Evolutionary conservation across 2,797 vertebrate species (phyloP).

Genomic region (Semotilus atromaculatus): DNA sequence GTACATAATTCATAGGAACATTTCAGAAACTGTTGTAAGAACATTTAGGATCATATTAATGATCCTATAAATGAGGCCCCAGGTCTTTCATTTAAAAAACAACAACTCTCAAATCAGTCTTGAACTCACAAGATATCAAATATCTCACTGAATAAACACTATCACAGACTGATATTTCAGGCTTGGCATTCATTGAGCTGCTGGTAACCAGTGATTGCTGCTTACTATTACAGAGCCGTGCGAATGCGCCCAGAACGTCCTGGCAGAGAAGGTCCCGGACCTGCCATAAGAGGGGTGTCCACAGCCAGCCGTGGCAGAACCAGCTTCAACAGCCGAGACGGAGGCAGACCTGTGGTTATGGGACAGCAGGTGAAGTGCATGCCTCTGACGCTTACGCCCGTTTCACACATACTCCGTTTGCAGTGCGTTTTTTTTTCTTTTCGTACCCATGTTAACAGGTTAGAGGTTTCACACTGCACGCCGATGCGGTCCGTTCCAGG

Average conservation of each 20-base stretch:
- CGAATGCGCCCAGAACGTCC: constrained; percentile 87
- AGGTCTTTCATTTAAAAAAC: background rate
- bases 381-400: background rate
- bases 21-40: too few relatives aligned
- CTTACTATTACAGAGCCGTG: constrained; percentile 66
- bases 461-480: too few relatives aligned
- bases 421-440: too few relatives aligned
- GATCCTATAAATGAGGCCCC: background rate
- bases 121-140: background rate
- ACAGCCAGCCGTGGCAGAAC: constrained; percentile 83
- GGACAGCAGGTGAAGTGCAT: constrained; percentile 81
- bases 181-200: background rate
- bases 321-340: constrained; percentile 84
- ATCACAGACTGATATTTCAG: background rate
- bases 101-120: background rate
- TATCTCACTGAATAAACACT: background rate
- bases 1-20: too few relatives aligned
- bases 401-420: too few relatives aligned
- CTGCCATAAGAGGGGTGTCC: constrained; percentile 82
- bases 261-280: constrained; percentile 85
- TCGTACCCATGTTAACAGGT: too few relatives aligned
- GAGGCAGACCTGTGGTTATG: constrained; percentile 84
- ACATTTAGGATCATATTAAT: background rate
- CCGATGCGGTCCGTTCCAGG: too few relatives aligned
- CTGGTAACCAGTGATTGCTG: background rate